Percentiles rank a stretch among this genome's conserved stretches.
Conservation (phyloP, 2,113 vertebrate species). For the Bucco capensis region DNA sequence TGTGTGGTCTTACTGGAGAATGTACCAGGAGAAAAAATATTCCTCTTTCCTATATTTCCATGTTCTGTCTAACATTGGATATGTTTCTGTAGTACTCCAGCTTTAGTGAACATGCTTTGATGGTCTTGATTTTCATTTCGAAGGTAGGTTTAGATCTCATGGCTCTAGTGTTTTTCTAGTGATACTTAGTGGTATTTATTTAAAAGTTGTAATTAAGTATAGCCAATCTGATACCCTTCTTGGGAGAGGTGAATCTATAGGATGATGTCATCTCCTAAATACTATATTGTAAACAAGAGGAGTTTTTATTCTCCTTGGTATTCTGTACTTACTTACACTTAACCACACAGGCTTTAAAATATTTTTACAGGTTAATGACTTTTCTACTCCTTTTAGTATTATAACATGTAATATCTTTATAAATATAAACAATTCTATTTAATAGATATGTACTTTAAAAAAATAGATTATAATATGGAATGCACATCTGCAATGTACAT, state of each 20-base stretch:
- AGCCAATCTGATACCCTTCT: neutral
- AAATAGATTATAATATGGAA: neutral
- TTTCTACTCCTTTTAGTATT: neutral
- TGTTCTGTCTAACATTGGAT: neutral
- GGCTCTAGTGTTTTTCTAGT: neutral
- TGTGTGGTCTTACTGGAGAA: neutral
- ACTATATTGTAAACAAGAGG: neutral
- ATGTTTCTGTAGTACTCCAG: neutral
- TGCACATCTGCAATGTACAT: neutral
- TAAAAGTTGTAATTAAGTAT: neutral
- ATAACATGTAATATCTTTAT: neutral
- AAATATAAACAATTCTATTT: neutral
- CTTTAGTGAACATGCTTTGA: neutral
- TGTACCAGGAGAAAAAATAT: neutral
- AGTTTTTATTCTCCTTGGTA: neutral
- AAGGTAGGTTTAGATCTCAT: neutral
- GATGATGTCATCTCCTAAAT: neutral
- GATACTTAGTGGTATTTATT: neutral
- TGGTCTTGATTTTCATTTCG: neutral
- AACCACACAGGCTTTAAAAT: neutral
- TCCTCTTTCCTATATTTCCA: neutral
- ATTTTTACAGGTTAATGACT: neutral
- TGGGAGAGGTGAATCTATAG: neutral
- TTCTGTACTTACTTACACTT: neutral
- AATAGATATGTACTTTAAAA: neutral